Conservation (phyloP, 2,113 vertebrate species). For the Hyperoodon ampullatus region DNA sequence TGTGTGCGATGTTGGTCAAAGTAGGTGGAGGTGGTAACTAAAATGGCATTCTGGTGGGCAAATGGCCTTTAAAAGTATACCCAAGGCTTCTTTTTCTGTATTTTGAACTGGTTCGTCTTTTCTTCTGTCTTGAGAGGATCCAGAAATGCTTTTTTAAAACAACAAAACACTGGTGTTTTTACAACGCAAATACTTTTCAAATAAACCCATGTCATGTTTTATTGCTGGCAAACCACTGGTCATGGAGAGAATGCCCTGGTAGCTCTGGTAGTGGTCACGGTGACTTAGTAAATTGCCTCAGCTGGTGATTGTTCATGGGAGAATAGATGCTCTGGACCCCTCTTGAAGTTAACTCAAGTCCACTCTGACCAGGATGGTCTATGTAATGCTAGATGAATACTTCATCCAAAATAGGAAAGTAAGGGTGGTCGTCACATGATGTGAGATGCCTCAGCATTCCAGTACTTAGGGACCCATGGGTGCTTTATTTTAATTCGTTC, state of each 20-base stretch:
- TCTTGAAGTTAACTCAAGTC: neutral
- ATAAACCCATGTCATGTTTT: constrained; percentile 60
- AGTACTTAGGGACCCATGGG: neutral
- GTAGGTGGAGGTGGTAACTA: neutral
- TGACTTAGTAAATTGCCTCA: neutral
- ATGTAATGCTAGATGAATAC: neutral
- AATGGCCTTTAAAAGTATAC: neutral
- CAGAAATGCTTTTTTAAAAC: constrained; percentile 65
- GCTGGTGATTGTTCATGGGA: neutral
- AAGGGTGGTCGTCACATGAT: neutral
- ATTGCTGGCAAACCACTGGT: constrained; percentile 54
- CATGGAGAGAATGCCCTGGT: neutral
- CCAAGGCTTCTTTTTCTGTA: neutral
- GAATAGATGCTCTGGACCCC: neutral
- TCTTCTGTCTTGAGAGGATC: constrained; percentile 64
- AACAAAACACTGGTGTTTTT: constrained; percentile 60
- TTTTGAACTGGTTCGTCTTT: constrained; percentile 38
- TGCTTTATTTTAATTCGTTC: neutral
- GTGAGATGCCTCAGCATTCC: neutral
- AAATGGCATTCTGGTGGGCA: neutral
- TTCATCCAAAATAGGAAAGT: neutral
- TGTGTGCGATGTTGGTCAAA: neutral
- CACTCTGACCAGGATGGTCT: neutral
- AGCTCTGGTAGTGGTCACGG: neutral
- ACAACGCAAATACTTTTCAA: constrained; percentile 60